Evolutionary conservation across 2,888 invertebrate species (phyloP).

Genomic region (Sesia bembeciformis): DNA sequence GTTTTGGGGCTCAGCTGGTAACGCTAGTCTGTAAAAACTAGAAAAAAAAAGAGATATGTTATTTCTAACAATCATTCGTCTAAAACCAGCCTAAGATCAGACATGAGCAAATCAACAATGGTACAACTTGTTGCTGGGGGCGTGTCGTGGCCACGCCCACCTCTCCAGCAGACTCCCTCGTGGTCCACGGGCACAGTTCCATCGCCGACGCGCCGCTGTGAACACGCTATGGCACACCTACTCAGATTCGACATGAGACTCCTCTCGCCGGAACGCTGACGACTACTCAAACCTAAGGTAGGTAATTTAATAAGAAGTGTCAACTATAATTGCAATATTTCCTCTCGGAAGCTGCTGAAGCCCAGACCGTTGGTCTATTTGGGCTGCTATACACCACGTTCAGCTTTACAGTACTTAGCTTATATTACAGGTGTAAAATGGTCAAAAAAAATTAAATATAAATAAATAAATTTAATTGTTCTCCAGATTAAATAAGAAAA

Average conservation of each 20-base stretch:
- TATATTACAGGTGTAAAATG: no score
- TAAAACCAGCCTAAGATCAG: no score
- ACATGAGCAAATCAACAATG: slow-evolving; percentile 2
- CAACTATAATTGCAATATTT: no score
- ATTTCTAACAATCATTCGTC: no score
- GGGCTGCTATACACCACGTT: no score
- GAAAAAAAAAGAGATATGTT: background rate
- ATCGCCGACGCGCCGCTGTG: slow-evolving; percentile 10
- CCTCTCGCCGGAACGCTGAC: slow-evolving; percentile 72
- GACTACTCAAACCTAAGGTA: slow-evolving; percentile 68
- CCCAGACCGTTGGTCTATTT: no score
- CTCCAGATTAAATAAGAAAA: no score
- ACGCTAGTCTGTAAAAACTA: background rate
- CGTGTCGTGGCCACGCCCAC: slow-evolving; percentile 20
- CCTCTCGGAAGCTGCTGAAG: no score
- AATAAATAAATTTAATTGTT: no score
- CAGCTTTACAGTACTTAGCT: no score
- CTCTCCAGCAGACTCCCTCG: slow-evolving; percentile 14
- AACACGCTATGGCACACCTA: slow-evolving; percentile 43
- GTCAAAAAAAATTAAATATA: no score
- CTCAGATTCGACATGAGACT: slow-evolving; percentile 64
- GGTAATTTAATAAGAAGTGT: background rate
- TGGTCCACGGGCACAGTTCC: slow-evolving; percentile 13
- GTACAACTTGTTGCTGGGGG: slow-evolving; percentile 57
- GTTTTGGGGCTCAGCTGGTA: background rate